Evolutionary conservation across 2,888 invertebrate species (phyloP).

Genomic region (Tetheella fluctuosa): DNA sequence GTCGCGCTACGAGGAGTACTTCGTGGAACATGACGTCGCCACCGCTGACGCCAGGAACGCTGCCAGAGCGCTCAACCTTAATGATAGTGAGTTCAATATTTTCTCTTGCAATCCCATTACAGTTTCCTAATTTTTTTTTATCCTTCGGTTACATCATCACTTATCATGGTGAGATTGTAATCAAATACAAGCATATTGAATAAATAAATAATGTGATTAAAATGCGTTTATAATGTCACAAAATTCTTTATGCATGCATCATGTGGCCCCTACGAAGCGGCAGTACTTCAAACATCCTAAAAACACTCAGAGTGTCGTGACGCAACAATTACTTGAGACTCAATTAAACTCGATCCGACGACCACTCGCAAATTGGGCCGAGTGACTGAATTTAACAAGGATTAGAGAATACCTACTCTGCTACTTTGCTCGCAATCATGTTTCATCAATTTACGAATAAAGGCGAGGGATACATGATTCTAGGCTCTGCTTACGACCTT

Average conservation of each 20-base stretch:
- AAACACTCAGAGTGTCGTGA: conserved; percentile 17
- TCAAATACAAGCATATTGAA: too few species aligned
- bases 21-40: conserved; percentile 86
- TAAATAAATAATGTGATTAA: too few species aligned
- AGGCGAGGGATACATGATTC: neutral
- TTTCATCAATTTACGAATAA: neutral
- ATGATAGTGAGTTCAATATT: conserved; percentile 58
- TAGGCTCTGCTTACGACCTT: neutral
- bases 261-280: conserved; percentile 12
- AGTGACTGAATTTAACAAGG: conserved; percentile 9
- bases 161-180: too few species aligned
- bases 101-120: neutral
- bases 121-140: neutral
- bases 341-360: conserved; percentile 37
- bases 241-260: too few species aligned
- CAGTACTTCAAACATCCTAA: conserved; percentile 13
- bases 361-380: conserved; percentile 29
- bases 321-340: conserved; percentile 37
- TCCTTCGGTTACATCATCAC: too few species aligned
- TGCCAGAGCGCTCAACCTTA: conserved; percentile 71
- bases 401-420: conserved; percentile 3
- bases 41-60: conserved; percentile 83
- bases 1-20: conserved; percentile 83
- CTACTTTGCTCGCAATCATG: neutral
- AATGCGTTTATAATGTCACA: too few species aligned